These are phyloP conservation scores for Sebastes itinus DNA, from an alignment of 2,797 vertebrate genomes.

Conservation along the genomic window DNA sequence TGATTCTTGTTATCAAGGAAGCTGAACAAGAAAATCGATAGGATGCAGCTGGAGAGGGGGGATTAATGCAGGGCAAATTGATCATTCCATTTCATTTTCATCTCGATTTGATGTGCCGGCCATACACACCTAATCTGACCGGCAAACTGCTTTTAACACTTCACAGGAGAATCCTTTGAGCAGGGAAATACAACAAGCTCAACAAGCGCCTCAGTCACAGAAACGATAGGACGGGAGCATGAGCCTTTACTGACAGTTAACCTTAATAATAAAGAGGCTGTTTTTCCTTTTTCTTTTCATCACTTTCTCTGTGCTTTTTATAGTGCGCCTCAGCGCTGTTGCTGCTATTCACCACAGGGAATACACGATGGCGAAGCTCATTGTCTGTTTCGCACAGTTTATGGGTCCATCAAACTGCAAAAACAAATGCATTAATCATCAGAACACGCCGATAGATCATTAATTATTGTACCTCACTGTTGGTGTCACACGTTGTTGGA, in stretches of 20 bases:
- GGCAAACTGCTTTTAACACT: slow-evolving; percentile 77
- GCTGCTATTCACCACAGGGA: slow-evolving; percentile 62
- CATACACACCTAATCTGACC: slow-evolving; percentile 75
- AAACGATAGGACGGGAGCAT: slow-evolving; percentile 45
- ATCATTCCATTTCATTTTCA: slow-evolving; percentile 87
- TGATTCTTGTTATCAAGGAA: slow-evolving; percentile 83
- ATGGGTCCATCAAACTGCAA: slow-evolving; percentile 79
- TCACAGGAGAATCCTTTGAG: slow-evolving; percentile 66
- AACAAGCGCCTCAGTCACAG: slow-evolving; percentile 66
- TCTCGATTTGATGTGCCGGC: slow-evolving; percentile 79
- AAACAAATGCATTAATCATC: slow-evolving; percentile 84
- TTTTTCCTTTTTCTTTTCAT: slow-evolving; percentile 54
- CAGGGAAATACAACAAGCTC: slow-evolving; percentile 50
- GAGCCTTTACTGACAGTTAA: slow-evolving; percentile 72
- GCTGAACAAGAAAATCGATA: slow-evolving; percentile 81
- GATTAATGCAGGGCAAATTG: slow-evolving; percentile 83
- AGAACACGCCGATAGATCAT: slow-evolving; percentile 78
- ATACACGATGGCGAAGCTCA: slow-evolving; percentile 69
- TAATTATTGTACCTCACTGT: slow-evolving; percentile 81
- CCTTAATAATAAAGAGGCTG: slow-evolving; percentile 70
- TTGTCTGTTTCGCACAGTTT: slow-evolving; percentile 75
- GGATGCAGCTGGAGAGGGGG: slow-evolving; percentile 75
- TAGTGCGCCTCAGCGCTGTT: slow-evolving; percentile 30
- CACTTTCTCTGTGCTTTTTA: slow-evolving; percentile 53
- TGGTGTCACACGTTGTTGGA: slow-evolving; percentile 78